phyloP scores from a whole-genome alignment of 1,140 invertebrate species.

The Bombus sibiricus region DNA sequence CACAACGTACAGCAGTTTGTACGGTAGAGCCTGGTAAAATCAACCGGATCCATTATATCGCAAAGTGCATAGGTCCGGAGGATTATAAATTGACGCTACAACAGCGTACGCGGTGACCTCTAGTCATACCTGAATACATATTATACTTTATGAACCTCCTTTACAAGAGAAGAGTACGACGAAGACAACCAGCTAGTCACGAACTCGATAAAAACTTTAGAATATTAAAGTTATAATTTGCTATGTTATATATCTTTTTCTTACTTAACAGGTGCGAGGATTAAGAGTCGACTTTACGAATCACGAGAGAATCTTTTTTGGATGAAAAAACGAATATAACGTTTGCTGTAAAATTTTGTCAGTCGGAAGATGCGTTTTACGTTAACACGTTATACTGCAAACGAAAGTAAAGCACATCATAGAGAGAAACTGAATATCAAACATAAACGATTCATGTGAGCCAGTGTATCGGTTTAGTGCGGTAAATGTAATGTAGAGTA shows the following conservation, averaged over 20 bases:
- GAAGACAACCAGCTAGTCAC: neutral
- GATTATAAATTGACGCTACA: constrained; percentile 19
- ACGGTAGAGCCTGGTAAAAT: constrained; percentile 14
- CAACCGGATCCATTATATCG: constrained; percentile 21
- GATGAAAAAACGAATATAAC: neutral
- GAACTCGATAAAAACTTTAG: neutral
- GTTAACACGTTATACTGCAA: neutral
- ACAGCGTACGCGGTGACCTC: neutral
- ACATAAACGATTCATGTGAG: constrained; percentile 31
- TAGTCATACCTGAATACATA: neutral
- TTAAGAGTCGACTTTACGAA: neutral
- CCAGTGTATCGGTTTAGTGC: constrained; percentile 1
- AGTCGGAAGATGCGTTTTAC: neutral
- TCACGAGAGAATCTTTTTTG: neutral
- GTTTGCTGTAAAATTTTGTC: neutral
- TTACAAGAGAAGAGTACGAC: too few relatives aligned
- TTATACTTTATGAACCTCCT: neutral
- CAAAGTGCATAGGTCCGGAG: neutral
- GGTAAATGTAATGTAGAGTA: neutral
- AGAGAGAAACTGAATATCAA: neutral
- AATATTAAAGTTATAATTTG: neutral
- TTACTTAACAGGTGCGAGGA: neutral
- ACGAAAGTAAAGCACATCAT: constrained; percentile 24
- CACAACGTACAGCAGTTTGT: neutral
- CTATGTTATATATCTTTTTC: neutral